A percentile compares a stretch with the other conserved stretches of the same genome.
These are phyloP conservation scores for Mechanitis mazaeus DNA, from an alignment of 2,888 invertebrate species.

Conservation along the genomic window DNA sequence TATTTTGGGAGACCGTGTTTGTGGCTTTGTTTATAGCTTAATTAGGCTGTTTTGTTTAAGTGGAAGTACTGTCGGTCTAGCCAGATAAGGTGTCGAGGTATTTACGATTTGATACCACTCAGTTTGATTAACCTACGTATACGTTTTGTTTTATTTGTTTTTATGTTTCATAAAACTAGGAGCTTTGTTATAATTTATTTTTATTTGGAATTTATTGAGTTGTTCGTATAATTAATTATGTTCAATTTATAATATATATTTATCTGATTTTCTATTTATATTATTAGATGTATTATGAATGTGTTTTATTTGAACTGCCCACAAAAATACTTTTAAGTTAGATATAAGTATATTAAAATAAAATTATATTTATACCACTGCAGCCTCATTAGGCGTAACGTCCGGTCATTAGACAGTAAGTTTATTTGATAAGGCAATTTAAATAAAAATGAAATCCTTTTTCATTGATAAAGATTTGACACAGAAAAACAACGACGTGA, in stretches of 20 bases:
- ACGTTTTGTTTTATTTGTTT: constrained; percentile 58
- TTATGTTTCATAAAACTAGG: constrained; percentile 35
- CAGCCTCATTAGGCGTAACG: constrained; percentile 48
- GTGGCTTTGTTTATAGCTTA: constrained; percentile 76
- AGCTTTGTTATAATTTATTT: constrained; percentile 28
- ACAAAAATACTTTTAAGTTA: not conserved
- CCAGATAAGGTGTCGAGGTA: constrained; percentile 72
- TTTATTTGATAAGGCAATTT: constrained; percentile 63
- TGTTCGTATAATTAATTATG: constrained; percentile 10
- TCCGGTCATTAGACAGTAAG: constrained; percentile 52
- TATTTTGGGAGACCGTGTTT: constrained; percentile 68
- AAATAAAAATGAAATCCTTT: constrained; percentile 74
- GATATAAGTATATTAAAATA: constrained; percentile 24
- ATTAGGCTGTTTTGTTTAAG: constrained; percentile 75
- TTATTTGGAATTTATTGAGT: constrained; percentile 8
- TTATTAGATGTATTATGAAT: no score
- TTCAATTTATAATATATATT: not conserved
- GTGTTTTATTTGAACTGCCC: no score
- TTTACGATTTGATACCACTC: constrained; percentile 67
- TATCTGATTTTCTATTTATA: no score
- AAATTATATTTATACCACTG: constrained; percentile 23
- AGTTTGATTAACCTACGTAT: constrained; percentile 43
- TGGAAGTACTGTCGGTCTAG: constrained; percentile 62
- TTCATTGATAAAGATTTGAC: constrained; percentile 76
- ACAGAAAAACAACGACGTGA: constrained; percentile 63